A percentile compares a stretch with the other conserved stretches of the same genome.
These are phyloP conservation scores for Hippoglossus stenolepis DNA, from an alignment of 2,113 vertebrate genomes.

Conservation along the genomic window DNA sequence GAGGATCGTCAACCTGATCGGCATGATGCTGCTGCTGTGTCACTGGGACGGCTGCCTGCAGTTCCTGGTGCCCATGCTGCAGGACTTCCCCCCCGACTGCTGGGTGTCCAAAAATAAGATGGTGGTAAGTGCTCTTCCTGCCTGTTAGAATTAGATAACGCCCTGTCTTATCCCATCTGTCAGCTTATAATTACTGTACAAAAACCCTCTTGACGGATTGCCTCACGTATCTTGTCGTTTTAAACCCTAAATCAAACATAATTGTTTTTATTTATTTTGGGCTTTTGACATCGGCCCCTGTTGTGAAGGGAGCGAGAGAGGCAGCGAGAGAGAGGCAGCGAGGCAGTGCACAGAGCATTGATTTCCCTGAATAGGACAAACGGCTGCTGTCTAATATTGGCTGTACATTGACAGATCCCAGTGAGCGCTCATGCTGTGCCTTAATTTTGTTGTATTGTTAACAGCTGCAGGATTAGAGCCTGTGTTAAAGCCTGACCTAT, in stretches of 20 bases:
- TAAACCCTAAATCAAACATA: constrained; percentile 53
- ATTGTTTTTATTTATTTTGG: constrained; percentile 38
- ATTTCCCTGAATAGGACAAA: constrained; percentile 46
- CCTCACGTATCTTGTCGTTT: constrained; percentile 46
- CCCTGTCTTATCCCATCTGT: constrained; percentile 65
- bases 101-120: constrained; percentile 99
- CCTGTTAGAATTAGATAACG: constrained; percentile 65
- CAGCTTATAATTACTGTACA: constrained; percentile 71
- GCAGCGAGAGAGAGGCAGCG: constrained; percentile 8
- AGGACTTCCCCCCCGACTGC: constrained; percentile 95
- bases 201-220: constrained; percentile 63
- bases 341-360: constrained; percentile 35
- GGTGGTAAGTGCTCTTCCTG: constrained; percentile 89
- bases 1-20: constrained; percentile 95
- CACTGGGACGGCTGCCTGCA: constrained; percentile 99
- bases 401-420: constrained; percentile 61
- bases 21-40: constrained; percentile 98
- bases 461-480: constrained; percentile 33
- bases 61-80: constrained; percentile 98
- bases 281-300: constrained; percentile 14
- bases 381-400: constrained; percentile 45
- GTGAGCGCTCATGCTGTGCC: constrained; percentile 49
- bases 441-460: constrained; percentile 64
- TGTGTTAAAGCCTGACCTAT: constrained; percentile 36
- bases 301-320: constrained; percentile 8